Evolutionary conservation across 2,888 invertebrate species (phyloP).

Genomic region (Ormia ochracea): DNA sequence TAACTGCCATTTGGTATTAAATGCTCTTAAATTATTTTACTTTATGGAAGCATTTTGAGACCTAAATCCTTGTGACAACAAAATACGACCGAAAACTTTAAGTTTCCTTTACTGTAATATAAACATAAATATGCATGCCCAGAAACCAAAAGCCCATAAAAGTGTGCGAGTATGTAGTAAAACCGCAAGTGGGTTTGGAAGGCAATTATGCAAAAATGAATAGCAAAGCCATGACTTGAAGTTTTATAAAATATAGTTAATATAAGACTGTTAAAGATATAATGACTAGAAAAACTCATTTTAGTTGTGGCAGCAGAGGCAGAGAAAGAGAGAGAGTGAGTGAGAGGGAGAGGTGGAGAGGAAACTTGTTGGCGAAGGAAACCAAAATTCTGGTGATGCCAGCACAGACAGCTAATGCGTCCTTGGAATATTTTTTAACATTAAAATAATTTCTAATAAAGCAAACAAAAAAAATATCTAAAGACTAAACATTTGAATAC

Average conservation of each 20-base stretch:
- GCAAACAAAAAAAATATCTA: too few species aligned
- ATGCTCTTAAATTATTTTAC: conserved; percentile 35
- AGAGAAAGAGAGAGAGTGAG: neutral
- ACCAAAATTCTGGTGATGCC: neutral
- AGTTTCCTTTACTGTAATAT: neutral
- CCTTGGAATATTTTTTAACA: too few species aligned
- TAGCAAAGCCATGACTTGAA: conserved; percentile 25
- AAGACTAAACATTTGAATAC: too few species aligned
- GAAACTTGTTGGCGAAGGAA: neutral
- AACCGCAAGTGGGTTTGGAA: neutral
- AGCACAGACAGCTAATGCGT: neutral
- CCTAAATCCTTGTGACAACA: conserved; percentile 8
- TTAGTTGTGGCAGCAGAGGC: neutral
- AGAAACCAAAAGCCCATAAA: conserved; percentile 34
- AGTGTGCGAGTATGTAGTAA: conserved; percentile 5
- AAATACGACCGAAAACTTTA: neutral
- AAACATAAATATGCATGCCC: conserved; percentile 13
- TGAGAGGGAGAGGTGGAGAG: neutral
- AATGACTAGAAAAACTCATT: conserved; percentile 16
- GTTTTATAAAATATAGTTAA: conserved; percentile 30
- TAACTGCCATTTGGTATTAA: conserved; percentile 30
- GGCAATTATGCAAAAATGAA: conserved; percentile 9
- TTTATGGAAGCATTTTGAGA: neutral
- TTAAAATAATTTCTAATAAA: too few species aligned
- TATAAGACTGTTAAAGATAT: conserved; percentile 39